Percentiles rank a stretch among this genome's conserved stretches.
Conservation (phyloP, 2,797 vertebrate genomes). For the Brachymystax lenok region DNA sequence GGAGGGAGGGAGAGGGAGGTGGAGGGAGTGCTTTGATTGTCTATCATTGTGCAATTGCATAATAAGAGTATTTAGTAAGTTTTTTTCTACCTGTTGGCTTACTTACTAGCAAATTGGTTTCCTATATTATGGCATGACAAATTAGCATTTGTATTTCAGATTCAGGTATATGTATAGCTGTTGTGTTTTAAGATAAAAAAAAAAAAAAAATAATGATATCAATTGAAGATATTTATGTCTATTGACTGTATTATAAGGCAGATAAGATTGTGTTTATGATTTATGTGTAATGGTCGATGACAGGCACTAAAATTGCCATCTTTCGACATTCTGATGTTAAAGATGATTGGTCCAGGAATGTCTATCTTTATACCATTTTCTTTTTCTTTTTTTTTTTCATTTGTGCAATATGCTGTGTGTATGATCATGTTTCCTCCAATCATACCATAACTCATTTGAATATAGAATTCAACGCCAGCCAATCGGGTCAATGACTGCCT, state of each 20-base stretch:
- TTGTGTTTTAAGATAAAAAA: slow-evolving; percentile 99
- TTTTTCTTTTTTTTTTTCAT: slow-evolving; percentile 86
- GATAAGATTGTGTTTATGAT: slow-evolving; percentile 99
- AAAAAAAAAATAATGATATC: slow-evolving; percentile 59
- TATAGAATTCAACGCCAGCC: slow-evolving; percentile 92
- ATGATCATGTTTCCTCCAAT: slow-evolving; percentile 88
- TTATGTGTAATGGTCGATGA: slow-evolving; percentile 95
- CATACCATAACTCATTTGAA: slow-evolving; percentile 87
- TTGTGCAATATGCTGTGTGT: slow-evolving; percentile 99
- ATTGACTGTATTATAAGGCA: slow-evolving; percentile 98
- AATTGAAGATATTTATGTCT: slow-evolving; percentile 99
- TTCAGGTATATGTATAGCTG: slow-evolving; percentile 99
- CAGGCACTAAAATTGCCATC: slow-evolving; percentile 95
- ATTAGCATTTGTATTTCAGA: slow-evolving; percentile 98
- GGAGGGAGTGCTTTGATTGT: slow-evolving; percentile 86
- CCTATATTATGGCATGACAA: slow-evolving; percentile 99
- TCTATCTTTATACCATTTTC: slow-evolving; percentile 70
- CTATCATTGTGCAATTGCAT: slow-evolving; percentile 94
- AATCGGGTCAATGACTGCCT: slow-evolving; percentile 99
- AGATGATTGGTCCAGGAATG: slow-evolving; percentile 88
- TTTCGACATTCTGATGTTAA: slow-evolving; percentile 80
- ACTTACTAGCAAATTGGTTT: slow-evolving; percentile 97
- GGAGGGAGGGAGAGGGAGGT: too few relatives aligned
- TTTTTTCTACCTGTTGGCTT: slow-evolving; percentile 99
- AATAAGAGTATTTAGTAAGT: slow-evolving; percentile 93